Evolutionary conservation across 2,113 vertebrate genomes (phyloP).

Genomic region (Pelobates fuscus): DNA sequence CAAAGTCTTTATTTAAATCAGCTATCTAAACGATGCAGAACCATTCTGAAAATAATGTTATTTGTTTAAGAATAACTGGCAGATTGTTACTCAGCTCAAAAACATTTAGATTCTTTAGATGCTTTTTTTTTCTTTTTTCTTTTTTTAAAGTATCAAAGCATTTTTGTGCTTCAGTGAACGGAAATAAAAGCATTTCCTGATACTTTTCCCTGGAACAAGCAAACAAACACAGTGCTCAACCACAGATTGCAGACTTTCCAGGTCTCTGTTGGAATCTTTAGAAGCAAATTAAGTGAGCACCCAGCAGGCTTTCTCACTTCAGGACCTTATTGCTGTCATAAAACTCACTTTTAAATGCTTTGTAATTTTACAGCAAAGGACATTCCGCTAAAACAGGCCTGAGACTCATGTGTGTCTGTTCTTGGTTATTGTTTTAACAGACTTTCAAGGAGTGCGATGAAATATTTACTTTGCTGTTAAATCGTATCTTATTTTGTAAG

Average conservation of each 20-base stretch:
- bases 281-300: slow-evolving; percentile 54
- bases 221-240: slow-evolving; percentile 9
- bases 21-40: no score
- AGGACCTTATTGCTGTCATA: slow-evolving; percentile 65
- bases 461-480: no score
- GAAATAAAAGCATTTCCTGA: slow-evolving; percentile 51
- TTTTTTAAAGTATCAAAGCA: background rate
- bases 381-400: background rate
- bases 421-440: background rate
- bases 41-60: no score
- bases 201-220: background rate
- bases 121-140: no score
- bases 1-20: no score
- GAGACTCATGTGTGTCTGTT: background rate
- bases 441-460: background rate
- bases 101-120: no score
- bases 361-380: slow-evolving; percentile 47
- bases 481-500: no score
- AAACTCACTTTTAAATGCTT: slow-evolving; percentile 60
- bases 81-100: no score
- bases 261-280: slow-evolving; percentile 54
- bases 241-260: slow-evolving; percentile 34
- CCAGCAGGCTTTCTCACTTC: slow-evolving; percentile 58
- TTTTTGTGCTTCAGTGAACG: slow-evolving; percentile 47
- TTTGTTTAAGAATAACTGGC: no score